A percentile compares a stretch with the other conserved stretches of the same genome.
phyloP scores from a whole-genome alignment of 1,140 invertebrate genomes.

The Drosophila kikkawai region DNA sequence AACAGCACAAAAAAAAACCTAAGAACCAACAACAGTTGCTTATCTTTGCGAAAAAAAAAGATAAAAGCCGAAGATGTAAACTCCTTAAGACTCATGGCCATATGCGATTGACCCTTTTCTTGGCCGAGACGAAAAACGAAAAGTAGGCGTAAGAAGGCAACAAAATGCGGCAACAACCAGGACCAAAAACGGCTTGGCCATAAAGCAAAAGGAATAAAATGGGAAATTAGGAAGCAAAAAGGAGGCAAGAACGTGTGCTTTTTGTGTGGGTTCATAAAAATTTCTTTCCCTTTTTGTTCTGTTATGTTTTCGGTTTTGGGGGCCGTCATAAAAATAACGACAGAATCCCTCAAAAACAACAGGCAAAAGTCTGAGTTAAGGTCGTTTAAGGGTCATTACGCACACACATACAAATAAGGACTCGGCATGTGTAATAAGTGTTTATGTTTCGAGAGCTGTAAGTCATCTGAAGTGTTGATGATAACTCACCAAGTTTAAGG shows the following conservation, averaged over 20 bases:
- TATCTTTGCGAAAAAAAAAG: constrained; percentile 16
- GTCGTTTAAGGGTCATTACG: constrained; percentile 69
- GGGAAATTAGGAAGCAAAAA: constrained; percentile 5
- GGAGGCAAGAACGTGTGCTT: constrained; percentile 19
- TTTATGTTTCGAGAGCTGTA: constrained; percentile 26
- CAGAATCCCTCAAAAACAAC: constrained; percentile 48
- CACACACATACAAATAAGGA: constrained; percentile 7
- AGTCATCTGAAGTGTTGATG: constrained; percentile 41
- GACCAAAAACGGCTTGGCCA: constrained; percentile 24
- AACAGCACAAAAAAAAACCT: background rate
- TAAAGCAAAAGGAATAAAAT: constrained; percentile 22
- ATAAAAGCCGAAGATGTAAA: constrained; percentile 18
- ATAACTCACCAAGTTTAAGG: constrained; percentile 31
- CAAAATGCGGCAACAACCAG: constrained; percentile 28
- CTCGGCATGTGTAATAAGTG: constrained; percentile 19
- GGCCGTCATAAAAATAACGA: constrained; percentile 48
- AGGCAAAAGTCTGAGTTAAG: constrained; percentile 46
- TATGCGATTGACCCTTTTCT: constrained; percentile 36
- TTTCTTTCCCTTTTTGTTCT: background rate
- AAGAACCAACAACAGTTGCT: constrained; percentile 29
- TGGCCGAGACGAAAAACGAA: constrained; percentile 11
- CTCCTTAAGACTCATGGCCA: constrained; percentile 23
- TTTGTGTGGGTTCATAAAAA: constrained; percentile 55
- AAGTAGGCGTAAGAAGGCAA: constrained; percentile 43
- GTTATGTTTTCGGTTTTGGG: constrained; percentile 13